Base-by-base conservation (phyloP, 2,888 invertebrate species). In the Calliopum simillimum region DNA sequence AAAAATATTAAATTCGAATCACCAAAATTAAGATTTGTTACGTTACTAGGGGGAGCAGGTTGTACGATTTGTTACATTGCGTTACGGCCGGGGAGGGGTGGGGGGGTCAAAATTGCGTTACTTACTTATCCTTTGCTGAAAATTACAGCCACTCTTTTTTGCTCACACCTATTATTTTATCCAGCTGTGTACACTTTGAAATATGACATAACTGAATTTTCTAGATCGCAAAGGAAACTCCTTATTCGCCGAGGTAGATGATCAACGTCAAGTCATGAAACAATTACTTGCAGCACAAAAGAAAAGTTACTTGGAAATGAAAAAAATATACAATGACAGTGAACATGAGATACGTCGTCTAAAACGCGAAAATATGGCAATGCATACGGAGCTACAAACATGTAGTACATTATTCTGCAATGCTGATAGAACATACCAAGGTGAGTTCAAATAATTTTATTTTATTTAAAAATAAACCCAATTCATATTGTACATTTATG, bases 191-290 rank as follows among this genome's bases (percentile, higher is more conserved):
- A n/a, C n/a, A n/a, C n/a, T n/a, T n/a, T n/a, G n/a, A n/a, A n/a
- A n/a, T n/a, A n/a, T n/a, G n/a, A n/a, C n/a, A n/a, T n/a, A n/a
- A n/a, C n/a, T n/a, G n/a, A n/a, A 33, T 33, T 8, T 33, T 73
- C 33, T 79, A 90, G 90, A 89, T 81, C 87, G 88, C 16, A 90
- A 90, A 81, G 90, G 90, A 1, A 90, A 90, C 77, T 90, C 90
- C 0, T 83, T 90, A 76, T 90, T 90, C 84, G 90, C 90, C 69
- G 90, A 90, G 80, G 90, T 90, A 1, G 90, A 90, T 75, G 90
- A 90, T 78, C 90, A 90, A 76, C 87, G 90, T 25, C 90, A 90
- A 77, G 89, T 88, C 75, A 90, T 90, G 90, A 89, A 88, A 13
- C 88, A 89, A 71, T 85, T 88, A 72, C 82, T 90, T 3, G 87